A percentile compares a stretch with the other conserved stretches of the same genome.
These are phyloP conservation scores for Lycocerus yunnanus DNA, from an alignment of 2,888 invertebrate species.

Conservation along the genomic window DNA sequence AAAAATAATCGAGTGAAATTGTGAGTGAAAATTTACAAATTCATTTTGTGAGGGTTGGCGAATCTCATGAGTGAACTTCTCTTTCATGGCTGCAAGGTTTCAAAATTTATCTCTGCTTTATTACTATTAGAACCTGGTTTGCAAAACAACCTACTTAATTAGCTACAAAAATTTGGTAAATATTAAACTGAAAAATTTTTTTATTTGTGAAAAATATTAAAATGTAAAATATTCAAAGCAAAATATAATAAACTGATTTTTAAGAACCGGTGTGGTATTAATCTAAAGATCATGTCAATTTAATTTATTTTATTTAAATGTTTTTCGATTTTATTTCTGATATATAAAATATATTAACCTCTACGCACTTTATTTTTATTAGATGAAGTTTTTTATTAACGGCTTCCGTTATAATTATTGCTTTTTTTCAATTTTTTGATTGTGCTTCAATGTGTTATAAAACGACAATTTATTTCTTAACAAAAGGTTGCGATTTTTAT, in stretches of 20 bases:
- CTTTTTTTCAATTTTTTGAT: neutral
- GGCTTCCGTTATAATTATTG: neutral
- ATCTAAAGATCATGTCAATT: neutral
- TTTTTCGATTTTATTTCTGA: neutral
- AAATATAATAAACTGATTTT: neutral
- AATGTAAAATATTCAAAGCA: neutral
- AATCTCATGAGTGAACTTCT: neutral
- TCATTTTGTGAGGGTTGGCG: neutral
- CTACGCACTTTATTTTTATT: neutral
- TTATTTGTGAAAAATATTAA: neutral
- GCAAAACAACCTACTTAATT: neutral
- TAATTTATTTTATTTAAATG: neutral
- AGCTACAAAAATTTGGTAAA: neutral
- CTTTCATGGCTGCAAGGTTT: neutral
- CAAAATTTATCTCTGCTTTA: neutral
- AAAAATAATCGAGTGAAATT: neutral
- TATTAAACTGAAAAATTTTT: neutral
- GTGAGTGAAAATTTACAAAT: neutral
- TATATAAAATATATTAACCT: neutral
- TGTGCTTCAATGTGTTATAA: neutral
- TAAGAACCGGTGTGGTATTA: neutral
- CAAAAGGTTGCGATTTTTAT: neutral
- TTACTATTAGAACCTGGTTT: neutral
- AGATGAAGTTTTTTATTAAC: neutral
- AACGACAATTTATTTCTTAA: neutral